Percentiles rank a stretch among this genome's conserved stretches.
These are phyloP conservation scores for Hirudo medicinalis DNA, from an alignment of 1,140 invertebrate genomes.

Conservation along the genomic window DNA sequence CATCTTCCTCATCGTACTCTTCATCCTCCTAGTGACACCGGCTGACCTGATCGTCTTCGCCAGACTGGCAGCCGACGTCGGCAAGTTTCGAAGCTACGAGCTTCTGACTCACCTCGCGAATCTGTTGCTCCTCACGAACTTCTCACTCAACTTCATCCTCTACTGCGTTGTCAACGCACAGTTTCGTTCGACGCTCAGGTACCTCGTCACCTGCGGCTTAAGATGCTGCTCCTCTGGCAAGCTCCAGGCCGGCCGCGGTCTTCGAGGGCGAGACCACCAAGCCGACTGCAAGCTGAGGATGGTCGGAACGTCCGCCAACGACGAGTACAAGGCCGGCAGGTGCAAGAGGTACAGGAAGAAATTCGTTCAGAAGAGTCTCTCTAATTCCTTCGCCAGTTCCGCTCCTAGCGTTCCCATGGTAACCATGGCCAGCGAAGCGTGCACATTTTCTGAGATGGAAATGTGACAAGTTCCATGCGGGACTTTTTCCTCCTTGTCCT, in stretches of 20 bases:
- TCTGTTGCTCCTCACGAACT: constrained; percentile 36
- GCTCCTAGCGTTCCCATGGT: neutral
- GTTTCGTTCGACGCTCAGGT: constrained; percentile 30
- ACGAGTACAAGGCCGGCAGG: neutral
- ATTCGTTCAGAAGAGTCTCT: neutral
- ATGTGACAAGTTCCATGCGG: neutral
- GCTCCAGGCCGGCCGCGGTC: neutral
- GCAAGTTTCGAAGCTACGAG: constrained; percentile 7
- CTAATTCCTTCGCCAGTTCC: neutral
- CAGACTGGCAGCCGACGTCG: neutral
- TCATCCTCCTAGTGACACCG: constrained; percentile 37
- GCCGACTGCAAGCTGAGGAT: neutral
- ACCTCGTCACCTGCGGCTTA: constrained; percentile 17
- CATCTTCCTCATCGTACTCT: constrained; percentile 35
- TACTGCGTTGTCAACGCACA: constrained; percentile 39
- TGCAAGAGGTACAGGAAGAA: neutral
- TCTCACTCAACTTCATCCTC: constrained; percentile 36
- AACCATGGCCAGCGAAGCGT: neutral
- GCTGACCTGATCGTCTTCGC: constrained; percentile 31
- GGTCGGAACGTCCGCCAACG: neutral
- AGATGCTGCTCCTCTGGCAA: constrained; percentile 6
- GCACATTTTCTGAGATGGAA: neutral
- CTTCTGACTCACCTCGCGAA: constrained; percentile 34
- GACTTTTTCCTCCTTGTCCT: neutral
- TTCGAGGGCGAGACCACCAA: neutral